phyloP scores from a whole-genome alignment of 2,888 invertebrate species.

The Mythimna ferrago region DNA sequence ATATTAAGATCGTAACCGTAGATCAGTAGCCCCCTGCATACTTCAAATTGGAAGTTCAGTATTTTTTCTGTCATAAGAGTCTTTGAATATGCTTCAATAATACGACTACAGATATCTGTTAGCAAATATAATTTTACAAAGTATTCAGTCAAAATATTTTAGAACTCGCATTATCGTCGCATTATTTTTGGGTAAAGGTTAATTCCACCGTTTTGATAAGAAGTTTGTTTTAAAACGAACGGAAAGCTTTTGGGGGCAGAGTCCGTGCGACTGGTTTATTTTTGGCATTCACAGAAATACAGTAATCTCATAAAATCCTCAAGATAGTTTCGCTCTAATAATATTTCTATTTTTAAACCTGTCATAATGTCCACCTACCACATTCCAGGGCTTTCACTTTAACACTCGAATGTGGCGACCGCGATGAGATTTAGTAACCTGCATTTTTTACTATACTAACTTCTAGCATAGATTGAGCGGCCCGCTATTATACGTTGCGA shows the following conservation, averaged over 20 bases:
- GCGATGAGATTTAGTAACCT: slow-evolving; percentile 42
- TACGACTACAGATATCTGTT: too few relatives aligned
- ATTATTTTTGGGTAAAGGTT: neutral
- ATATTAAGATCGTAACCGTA: too few relatives aligned
- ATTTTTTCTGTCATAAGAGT: too few relatives aligned
- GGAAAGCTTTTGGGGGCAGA: slow-evolving; percentile 46
- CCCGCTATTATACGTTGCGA: too few relatives aligned
- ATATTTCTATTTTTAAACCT: slow-evolving; percentile 66
- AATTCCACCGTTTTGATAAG: slow-evolving; percentile 15
- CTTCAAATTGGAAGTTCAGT: too few relatives aligned
- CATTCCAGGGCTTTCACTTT: slow-evolving; percentile 63
- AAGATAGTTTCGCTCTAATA: slow-evolving; percentile 65
- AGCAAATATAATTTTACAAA: too few relatives aligned
- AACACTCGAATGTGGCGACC: slow-evolving; percentile 46
- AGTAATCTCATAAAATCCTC: slow-evolving; percentile 63
- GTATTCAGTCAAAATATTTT: neutral
- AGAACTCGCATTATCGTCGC: too few relatives aligned
- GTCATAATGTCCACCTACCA: slow-evolving; percentile 66
- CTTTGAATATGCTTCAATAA: too few relatives aligned
- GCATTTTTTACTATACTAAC: slow-evolving; percentile 7
- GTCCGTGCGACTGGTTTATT: slow-evolving; percentile 56
- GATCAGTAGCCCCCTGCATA: too few relatives aligned
- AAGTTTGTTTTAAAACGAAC: slow-evolving; percentile 46
- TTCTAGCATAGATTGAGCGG: neutral
- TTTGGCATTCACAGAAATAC: slow-evolving; percentile 65